Base-by-base conservation (phyloP, 2,888 invertebrate species). In the Beris chalybata region DNA sequence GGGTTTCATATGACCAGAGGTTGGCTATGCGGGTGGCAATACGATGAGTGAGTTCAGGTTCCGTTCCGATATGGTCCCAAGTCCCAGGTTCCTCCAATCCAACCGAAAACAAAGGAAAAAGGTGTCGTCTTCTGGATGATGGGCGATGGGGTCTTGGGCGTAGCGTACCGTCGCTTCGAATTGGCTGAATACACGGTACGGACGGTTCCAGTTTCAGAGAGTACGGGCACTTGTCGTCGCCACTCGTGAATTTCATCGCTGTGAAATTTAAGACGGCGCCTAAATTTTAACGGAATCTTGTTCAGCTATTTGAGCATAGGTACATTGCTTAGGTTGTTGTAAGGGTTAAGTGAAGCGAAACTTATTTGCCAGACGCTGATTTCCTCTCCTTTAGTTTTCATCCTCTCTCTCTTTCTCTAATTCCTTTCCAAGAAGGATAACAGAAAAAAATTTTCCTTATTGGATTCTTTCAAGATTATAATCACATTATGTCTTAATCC, bases 201-300 rank as follows among this genome's bases (percentile, higher is more conserved):
- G 50, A 7, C 47, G 58, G 30, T 52, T 61, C 61, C 15, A 32
- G 38, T 61, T 61, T 61, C 61, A 43, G 9, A 38, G 9, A 38
- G 38, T 9, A 38, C 38, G 9, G 22, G 38, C 38, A 38, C 38
- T 38, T 38, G 38, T 38, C 38, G 38, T 38, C 38, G 38, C 9
- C 38, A 5, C 7, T 38, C 43, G 38, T 52, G 61, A 50, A 43
- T 52, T 29, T 56, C 55, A 12, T n/a, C 38, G 43, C 9, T 32
- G 32, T 61, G 61, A 61, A 61, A 61, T 61, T 61, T 50, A 61
- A 61, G 61, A 61, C 61, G 61, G 61, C 61, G 61, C 61, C 61
- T 61, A 61, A 61, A 61, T 61, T 61, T 52, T 52, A 61, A 52
- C 52, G 31, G 43, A 52, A n/a, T 56, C 38, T 13, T 38, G 13